A percentile compares a stretch with the other conserved stretches of the same genome.
phyloP scores from a whole-genome alignment of 1,140 invertebrate species.

The Ceratosolen fusciceps region DNA sequence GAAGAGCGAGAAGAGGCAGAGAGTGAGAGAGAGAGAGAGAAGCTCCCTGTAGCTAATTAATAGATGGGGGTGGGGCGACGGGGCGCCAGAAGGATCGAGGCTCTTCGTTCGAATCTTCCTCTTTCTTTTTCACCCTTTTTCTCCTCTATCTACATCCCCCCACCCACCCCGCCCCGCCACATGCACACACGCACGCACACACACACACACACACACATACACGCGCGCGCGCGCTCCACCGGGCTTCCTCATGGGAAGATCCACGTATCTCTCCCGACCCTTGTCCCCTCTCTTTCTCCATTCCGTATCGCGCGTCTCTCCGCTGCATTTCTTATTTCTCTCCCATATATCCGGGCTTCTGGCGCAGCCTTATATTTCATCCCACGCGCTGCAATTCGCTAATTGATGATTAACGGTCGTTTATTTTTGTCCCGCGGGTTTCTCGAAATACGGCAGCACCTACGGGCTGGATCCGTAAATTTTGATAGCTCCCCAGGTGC shows the following conservation, averaged over 20 bases:
- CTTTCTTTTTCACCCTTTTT: constrained; percentile 32
- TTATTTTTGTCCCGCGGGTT: constrained; percentile 1
- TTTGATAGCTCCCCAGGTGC: too few relatives aligned
- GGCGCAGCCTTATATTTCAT: not conserved
- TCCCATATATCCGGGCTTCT: not conserved
- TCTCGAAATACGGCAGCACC: too few relatives aligned
- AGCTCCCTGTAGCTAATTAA: constrained; percentile 54
- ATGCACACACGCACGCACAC: too few relatives aligned
- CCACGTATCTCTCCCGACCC: constrained; percentile 30
- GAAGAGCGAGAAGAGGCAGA: constrained; percentile 5
- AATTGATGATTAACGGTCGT: constrained; percentile 41
- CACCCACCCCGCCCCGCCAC: not conserved
- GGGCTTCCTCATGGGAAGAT: constrained; percentile 35
- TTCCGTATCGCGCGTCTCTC: not conserved
- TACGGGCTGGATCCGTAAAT: too few relatives aligned
- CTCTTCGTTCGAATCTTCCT: constrained; percentile 1
- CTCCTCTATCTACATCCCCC: not conserved
- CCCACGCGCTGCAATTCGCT: constrained; percentile 6
- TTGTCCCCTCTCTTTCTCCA: constrained; percentile 9
- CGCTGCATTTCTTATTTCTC: not conserved
- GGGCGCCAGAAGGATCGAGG: constrained; percentile 33
- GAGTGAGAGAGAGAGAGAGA: constrained; percentile 5
- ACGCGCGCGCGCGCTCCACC: too few relatives aligned
- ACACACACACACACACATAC: too few relatives aligned
- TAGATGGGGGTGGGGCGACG: constrained; percentile 50